Percentiles rank a stretch among this genome's conserved stretches.
Evolutionary conservation across 1,140 invertebrate species (phyloP).

Genomic region (Lepidostoma basale): DNA sequence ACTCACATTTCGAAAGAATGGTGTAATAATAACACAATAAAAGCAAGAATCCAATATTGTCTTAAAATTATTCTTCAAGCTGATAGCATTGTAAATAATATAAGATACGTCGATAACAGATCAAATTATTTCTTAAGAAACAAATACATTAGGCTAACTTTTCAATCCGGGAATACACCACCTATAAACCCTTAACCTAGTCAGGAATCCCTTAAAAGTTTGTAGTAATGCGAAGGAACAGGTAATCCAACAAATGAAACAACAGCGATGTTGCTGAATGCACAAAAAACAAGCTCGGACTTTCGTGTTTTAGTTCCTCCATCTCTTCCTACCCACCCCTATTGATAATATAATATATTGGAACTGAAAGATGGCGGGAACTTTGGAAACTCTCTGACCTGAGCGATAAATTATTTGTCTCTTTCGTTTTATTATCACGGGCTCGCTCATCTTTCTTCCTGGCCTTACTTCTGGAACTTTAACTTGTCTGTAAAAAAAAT

Average conservation of each 20-base stretch:
- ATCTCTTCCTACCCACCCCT: not conserved
- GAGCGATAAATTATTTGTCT: conserved; percentile 45
- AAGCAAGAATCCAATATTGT: too few species aligned
- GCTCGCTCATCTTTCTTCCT: conserved; percentile 20
- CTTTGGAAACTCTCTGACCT: conserved; percentile 42
- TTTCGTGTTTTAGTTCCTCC: conserved; percentile 22
- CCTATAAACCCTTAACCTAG: conserved; percentile 41
- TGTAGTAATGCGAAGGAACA: conserved; percentile 41
- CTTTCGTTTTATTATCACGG: conserved; percentile 41
- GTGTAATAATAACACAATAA: too few species aligned
- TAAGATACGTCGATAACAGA: not conserved
- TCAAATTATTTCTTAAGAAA: conserved; percentile 38
- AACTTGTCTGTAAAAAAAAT: conserved; percentile 7
- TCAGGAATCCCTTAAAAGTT: conserved; percentile 32
- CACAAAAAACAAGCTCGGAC: conserved; percentile 41
- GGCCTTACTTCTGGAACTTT: too few species aligned
- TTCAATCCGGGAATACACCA: conserved; percentile 20
- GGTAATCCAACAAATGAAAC: conserved; percentile 43
- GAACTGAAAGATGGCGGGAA: conserved; percentile 40
- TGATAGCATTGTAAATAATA: too few species aligned
- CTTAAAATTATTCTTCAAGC: too few species aligned
- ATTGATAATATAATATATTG: conserved; percentile 42
- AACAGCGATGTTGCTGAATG: conserved; percentile 35
- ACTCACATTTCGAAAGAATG: too few species aligned
- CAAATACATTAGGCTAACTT: conserved; percentile 31